Conservation (phyloP, 2,888 invertebrate species). For the Sipha maydis region DNA sequence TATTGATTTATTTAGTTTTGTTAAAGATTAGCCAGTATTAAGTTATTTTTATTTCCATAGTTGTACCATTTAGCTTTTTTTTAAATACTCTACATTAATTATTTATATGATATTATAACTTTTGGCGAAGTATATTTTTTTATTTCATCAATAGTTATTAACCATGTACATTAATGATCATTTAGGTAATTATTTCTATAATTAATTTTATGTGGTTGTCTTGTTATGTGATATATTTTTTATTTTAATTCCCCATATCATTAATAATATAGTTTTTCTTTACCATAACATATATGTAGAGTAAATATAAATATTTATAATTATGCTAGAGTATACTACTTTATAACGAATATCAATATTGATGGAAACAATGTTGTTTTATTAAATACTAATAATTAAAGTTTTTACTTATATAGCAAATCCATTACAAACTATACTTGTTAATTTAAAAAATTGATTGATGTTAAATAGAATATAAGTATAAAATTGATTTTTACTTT, state of each 20-base stretch:
- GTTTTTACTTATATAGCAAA: slow-evolving; percentile 1
- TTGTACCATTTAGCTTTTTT: background rate
- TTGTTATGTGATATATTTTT: background rate
- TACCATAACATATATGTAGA: background rate
- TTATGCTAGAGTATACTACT: background rate
- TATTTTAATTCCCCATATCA: background rate
- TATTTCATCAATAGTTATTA: background rate
- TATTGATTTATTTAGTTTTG: slow-evolving; percentile 39
- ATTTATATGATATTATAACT: background rate
- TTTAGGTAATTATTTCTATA: background rate
- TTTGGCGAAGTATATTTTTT: background rate
- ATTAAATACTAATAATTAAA: background rate
- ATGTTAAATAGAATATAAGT: background rate
- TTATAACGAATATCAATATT: background rate
- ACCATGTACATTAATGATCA: background rate
- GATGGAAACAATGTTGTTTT: background rate
- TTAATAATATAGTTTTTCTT: background rate
- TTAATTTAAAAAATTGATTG: background rate
- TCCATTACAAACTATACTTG: background rate
- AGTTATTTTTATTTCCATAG: slow-evolving; percentile 12
- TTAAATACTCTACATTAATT: background rate
- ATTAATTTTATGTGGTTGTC: background rate
- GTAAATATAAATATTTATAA: background rate
- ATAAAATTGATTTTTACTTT: slow-evolving; percentile 6
- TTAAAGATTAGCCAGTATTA: slow-evolving; percentile 37